Evolutionary conservation across 1,140 invertebrate genomes (phyloP), one percentile per base, ranked within the genome.

Genomic region (Dendroctonus valens): DNA sequence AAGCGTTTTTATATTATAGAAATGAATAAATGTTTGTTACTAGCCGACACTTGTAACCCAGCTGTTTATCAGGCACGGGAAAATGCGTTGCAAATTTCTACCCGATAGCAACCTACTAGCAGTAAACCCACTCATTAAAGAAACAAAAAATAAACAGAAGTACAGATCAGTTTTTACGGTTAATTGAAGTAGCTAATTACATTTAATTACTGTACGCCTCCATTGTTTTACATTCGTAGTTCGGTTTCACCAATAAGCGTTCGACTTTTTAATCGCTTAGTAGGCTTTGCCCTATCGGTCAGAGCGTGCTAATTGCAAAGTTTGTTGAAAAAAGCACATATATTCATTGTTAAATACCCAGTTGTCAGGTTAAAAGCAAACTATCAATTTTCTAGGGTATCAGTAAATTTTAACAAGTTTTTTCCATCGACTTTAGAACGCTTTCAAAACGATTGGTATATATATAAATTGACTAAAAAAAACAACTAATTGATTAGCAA

Each of bases 351-450:
- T 58, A 58, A 58, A 41, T 58, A 50, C 58, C 14, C 8, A 15
- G 44, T 15, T 39, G 44, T 37, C 48, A 60, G n/a, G n/a, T 48
- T 62, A 52, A 53, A 42, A 53, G 41, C 38, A 41, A 62, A 52
- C 15, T 39, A 37, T 38, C 12, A 51, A 46, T 12, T 59, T 14
- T 46, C 55, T 14, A 44, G 7, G 11, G 7, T 9, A 37, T 9
- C 37, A 62, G 40, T 15, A 62, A 52, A n/a, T 41, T 62, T 51
- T 62, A 42, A 62, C 59, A 62, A 62, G 59, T 62, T 62, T 62
- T 62, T 62, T 62, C 59, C 59, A 62, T 62, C 59, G 42, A 15
- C 41, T 41, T 12, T 51, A 54, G 26, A 15, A 52, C 59, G 59
- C 59, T 62, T 62, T 62, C 59, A 48, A 62, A 52, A 8, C 39